These are phyloP conservation scores for Acestrorhynchus altus DNA, from an alignment of 2,797 vertebrate genomes.

Conservation along the genomic window DNA sequence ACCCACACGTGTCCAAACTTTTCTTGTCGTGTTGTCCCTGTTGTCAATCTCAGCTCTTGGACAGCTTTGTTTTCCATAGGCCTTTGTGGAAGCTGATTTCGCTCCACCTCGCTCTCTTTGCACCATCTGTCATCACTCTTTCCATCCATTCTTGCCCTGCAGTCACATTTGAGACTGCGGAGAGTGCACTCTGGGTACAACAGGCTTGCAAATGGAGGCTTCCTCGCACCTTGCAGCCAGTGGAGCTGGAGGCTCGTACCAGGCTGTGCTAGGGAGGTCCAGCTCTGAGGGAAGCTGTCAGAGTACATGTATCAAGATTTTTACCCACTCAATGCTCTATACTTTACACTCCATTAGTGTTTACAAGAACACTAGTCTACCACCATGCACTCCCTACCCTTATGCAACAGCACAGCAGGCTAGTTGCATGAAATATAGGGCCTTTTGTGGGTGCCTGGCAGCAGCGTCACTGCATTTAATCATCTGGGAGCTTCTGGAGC, in stretches of 20 bases:
- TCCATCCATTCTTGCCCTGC: constrained; percentile 31
- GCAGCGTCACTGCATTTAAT: not conserved
- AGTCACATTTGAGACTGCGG: constrained; percentile 6
- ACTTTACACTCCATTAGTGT: constrained; percentile 68
- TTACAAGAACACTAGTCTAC: constrained; percentile 22
- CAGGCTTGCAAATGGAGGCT: constrained; percentile 48
- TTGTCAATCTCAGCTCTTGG: not conserved
- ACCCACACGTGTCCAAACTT: not conserved
- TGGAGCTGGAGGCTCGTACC: constrained; percentile 55
- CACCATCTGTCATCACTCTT: constrained; percentile 48
- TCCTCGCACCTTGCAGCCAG: constrained; percentile 42
- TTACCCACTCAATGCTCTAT: constrained; percentile 62
- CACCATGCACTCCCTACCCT: constrained; percentile 8
- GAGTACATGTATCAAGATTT: constrained; percentile 62
- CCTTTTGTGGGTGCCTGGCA: not conserved
- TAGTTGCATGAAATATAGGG: not conserved
- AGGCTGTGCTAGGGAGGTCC: constrained; percentile 59
- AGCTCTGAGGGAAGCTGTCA: constrained; percentile 37
- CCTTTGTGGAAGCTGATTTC: constrained; percentile 39
- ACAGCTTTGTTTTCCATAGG: constrained; percentile 32
- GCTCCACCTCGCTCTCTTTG: constrained; percentile 19
- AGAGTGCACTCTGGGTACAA: constrained; percentile 20
- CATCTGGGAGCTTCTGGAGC: not conserved
- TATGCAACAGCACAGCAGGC: not conserved
- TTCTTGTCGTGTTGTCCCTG: not conserved